Percentiles rank a stretch among this genome's conserved stretches.
phyloP scores from a whole-genome alignment of 2,888 invertebrate genomes.

The Parochlus steinenii region DNA sequence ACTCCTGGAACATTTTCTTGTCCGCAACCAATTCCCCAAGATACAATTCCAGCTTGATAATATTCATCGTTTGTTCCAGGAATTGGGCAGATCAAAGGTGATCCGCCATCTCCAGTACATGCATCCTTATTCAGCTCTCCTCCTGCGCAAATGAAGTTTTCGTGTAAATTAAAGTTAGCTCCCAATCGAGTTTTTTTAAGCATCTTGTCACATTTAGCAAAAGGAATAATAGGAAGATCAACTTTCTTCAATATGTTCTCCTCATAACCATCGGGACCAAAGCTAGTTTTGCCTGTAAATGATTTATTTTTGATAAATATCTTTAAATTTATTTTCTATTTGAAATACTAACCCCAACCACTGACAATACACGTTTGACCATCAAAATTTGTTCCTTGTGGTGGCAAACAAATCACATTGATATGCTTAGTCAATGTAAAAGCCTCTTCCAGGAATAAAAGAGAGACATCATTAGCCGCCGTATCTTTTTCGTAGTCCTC shows the following conservation, averaged over 20 bases:
- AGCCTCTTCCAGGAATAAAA: neutral
- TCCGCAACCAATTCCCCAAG: slow-evolving; percentile 58
- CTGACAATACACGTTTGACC: slow-evolving; percentile 44
- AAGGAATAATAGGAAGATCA: slow-evolving; percentile 48
- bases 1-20: slow-evolving; percentile 45
- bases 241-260: slow-evolving; percentile 47
- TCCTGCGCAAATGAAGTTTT: no score
- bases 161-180: slow-evolving; percentile 42
- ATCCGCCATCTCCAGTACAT: no score
- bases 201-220: slow-evolving; percentile 25
- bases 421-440: slow-evolving; percentile 39
- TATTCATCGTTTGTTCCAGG: no score
- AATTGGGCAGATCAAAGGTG: no score
- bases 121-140: slow-evolving; percentile 41
- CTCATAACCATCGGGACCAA: slow-evolving; percentile 32
- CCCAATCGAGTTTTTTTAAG: slow-evolving; percentile 57
- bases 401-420: slow-evolving; percentile 44
- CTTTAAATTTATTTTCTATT: no score
- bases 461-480: neutral
- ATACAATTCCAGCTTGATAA: no score
- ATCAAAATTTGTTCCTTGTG: slow-evolving; percentile 29
- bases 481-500: neutral
- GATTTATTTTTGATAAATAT: no score
- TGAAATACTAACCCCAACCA: slow-evolving; percentile 50
- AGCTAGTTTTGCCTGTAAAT: no score